Conservation (phyloP, 2,797 vertebrate genomes). For the Neoniphon sammara region DNA sequence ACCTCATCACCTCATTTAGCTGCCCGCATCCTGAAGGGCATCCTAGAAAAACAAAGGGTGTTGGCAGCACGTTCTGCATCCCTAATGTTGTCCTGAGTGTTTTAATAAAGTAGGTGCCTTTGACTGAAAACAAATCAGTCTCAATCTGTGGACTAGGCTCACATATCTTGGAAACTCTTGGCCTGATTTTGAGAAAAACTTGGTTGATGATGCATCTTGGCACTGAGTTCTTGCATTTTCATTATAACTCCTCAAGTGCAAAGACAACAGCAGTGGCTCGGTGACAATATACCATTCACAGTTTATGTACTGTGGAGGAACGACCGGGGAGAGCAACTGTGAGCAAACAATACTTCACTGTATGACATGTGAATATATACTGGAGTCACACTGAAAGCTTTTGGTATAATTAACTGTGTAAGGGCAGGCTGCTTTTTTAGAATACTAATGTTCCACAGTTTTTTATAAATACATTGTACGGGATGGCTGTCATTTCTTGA, state of each 20-base stretch:
- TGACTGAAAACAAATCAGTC: constrained; percentile 12
- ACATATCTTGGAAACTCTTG: constrained; percentile 10
- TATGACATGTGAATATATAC: too few relatives aligned
- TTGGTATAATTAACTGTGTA: too few relatives aligned
- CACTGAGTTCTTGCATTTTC: constrained; percentile 26
- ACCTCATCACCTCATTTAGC: constrained; percentile 47
- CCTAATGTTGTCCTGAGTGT: constrained; percentile 15
- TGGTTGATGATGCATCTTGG: constrained; percentile 1
- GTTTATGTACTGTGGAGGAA: neutral
- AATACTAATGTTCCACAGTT: too few relatives aligned
- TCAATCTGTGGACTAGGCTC: constrained; percentile 3
- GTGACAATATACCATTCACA: constrained; percentile 11
- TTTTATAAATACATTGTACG: too few relatives aligned
- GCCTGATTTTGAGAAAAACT: constrained; percentile 16
- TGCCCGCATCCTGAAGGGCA: neutral
- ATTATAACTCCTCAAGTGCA: constrained; percentile 3
- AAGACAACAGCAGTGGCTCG: constrained; percentile 30
- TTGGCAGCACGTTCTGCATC: constrained; percentile 38
- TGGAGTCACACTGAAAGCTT: too few relatives aligned
- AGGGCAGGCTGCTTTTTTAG: too few relatives aligned
- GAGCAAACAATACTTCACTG: neutral
- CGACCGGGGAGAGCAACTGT: constrained; percentile 8
- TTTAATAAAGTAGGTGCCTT: constrained; percentile 29
- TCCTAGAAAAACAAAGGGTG: constrained; percentile 20
- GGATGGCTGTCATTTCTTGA: too few relatives aligned